A percentile compares a stretch with the other conserved stretches of the same genome.
Evolutionary conservation across 1,140 invertebrate species (phyloP).

Genomic region (Whitmania pigra): DNA sequence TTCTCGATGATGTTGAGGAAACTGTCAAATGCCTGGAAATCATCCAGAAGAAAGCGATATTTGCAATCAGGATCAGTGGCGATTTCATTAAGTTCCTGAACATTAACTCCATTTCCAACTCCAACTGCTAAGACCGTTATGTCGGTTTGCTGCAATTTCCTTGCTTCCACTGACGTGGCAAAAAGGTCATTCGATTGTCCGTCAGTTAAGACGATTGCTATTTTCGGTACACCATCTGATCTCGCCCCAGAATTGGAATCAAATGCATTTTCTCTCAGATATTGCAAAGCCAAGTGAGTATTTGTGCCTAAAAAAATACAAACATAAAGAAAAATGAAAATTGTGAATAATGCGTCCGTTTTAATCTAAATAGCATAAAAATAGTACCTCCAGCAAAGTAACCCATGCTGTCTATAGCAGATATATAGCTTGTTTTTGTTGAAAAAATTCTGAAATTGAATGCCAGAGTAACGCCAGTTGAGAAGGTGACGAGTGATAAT

Average conservation of each 20-base stretch:
- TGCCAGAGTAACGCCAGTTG: background rate
- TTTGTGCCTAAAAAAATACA: slow-evolving; percentile 18
- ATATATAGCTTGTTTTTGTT: background rate
- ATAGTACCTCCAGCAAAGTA: slow-evolving; percentile 16
- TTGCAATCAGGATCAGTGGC: slow-evolving; percentile 18
- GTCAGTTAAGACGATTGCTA: slow-evolving; percentile 22
- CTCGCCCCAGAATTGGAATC: slow-evolving; percentile 25
- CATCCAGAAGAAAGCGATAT: slow-evolving; percentile 9
- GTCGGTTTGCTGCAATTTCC: slow-evolving; percentile 4
- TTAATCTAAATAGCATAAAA: background rate
- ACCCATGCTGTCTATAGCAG: slow-evolving; percentile 13
- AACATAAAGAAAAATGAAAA: background rate
- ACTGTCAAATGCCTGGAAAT: slow-evolving; percentile 12
- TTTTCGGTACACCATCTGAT: background rate
- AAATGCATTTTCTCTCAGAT: slow-evolving; percentile 23
- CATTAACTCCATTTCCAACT: slow-evolving; percentile 10
- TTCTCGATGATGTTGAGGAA: slow-evolving; percentile 18
- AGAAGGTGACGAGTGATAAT: slow-evolving; percentile 10
- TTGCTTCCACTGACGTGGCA: background rate
- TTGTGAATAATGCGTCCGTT: background rate
- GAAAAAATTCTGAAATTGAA: slow-evolving; percentile 13
- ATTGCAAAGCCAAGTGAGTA: slow-evolving; percentile 24
- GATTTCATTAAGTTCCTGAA: slow-evolving; percentile 16
- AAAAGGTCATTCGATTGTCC: slow-evolving; percentile 16
- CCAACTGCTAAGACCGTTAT: slow-evolving; percentile 15